Percentiles rank a stretch among this genome's conserved stretches.
These are phyloP conservation scores for Metaphire vulgaris DNA, from an alignment of 1,140 invertebrate species.

Conservation along the genomic window DNA sequence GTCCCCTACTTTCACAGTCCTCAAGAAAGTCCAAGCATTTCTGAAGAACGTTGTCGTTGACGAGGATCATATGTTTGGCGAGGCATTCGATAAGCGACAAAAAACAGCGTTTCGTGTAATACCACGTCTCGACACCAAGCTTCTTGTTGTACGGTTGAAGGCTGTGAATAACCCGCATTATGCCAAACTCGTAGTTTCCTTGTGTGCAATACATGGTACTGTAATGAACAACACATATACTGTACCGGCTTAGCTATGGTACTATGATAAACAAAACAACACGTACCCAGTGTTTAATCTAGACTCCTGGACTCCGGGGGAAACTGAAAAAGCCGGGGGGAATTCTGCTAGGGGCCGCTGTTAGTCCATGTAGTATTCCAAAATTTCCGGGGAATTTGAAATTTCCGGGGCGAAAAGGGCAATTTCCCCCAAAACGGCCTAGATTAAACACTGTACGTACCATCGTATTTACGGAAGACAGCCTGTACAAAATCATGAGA, in stretches of 20 bases:
- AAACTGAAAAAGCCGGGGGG: no score
- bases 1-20: constrained; percentile 73
- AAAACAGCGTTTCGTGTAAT: constrained; percentile 90
- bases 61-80: constrained; percentile 80
- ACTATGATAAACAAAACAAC: background rate
- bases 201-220: constrained; percentile 94
- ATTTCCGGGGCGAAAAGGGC: no score
- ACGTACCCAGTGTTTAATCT: no score
- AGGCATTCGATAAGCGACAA: constrained; percentile 86
- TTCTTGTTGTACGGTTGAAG: constrained; percentile 92
- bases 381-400: no score
- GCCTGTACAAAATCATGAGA: no score
- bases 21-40: constrained; percentile 89
- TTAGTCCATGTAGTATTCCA: no score
- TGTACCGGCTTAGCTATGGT: no score
- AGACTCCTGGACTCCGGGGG: no score
- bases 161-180: constrained; percentile 92
- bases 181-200: constrained; percentile 98
- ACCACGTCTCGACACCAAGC: constrained; percentile 93
- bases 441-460: no score
- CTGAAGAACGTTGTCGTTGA: constrained; percentile 77
- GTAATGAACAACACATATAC: no score
- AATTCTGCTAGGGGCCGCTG: no score
- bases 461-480: background rate
- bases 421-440: no score